Evolutionary conservation across 2,888 invertebrate genomes (phyloP).

Genomic region (Laspeyria flexula): DNA sequence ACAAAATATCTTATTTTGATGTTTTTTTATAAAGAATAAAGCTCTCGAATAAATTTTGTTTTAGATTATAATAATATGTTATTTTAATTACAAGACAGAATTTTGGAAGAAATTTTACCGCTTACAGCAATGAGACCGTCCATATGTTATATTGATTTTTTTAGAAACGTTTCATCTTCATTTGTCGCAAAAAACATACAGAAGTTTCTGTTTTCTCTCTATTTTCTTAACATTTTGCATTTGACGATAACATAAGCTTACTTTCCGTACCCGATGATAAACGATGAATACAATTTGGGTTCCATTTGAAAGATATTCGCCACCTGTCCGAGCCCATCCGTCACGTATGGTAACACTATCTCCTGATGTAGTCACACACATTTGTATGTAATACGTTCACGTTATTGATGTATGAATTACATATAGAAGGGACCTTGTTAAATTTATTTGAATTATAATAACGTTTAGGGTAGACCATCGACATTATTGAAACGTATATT

Average conservation of each 20-base stretch:
- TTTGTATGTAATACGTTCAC: conserved; percentile 44
- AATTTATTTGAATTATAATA: conserved; percentile 50
- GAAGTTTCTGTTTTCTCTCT: too few relatives aligned
- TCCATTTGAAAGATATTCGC: conserved; percentile 36
- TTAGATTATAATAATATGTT: too few relatives aligned
- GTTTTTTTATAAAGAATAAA: too few relatives aligned
- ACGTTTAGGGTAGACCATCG: conserved; percentile 22
- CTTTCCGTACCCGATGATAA: conserved; percentile 1
- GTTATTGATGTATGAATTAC: conserved; percentile 50
- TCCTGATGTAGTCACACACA: conserved; percentile 43
- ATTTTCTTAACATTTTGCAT: background rate
- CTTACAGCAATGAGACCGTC: too few relatives aligned
- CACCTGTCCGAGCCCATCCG: conserved; percentile 38
- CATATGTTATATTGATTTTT: too few relatives aligned
- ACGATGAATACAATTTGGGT: conserved; percentile 13
- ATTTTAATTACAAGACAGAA: too few relatives aligned
- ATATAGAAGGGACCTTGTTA: conserved; percentile 44
- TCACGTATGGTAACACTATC: conserved; percentile 42
- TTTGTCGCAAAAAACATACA: too few relatives aligned
- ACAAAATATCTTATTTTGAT: too few relatives aligned
- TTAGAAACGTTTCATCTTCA: too few relatives aligned
- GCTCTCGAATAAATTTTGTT: too few relatives aligned
- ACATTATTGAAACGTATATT: conserved; percentile 28
- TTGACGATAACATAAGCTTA: background rate
- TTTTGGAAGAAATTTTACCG: too few relatives aligned